Percentiles rank a stretch among this genome's conserved stretches.
Evolutionary conservation across 2,888 invertebrate genomes (phyloP).

Genomic region (Acrocyrtus sp.): DNA sequence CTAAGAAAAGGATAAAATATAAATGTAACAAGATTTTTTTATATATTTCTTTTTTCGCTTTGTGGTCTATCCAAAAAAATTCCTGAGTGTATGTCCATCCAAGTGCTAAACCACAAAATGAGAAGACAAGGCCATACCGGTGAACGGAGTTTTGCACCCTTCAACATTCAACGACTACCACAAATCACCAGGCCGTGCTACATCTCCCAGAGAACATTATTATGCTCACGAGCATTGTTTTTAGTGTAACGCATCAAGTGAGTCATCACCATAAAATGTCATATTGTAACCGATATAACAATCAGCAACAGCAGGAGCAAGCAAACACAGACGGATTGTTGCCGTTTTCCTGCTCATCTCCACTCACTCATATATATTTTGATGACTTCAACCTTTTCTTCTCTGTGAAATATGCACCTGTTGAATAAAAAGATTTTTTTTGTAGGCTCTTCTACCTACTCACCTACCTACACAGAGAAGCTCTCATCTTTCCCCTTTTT

Average conservation of each 20-base stretch:
- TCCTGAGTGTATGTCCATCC: neutral
- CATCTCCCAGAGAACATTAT: too few species aligned
- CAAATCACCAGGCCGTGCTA: too few species aligned
- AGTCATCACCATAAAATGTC: constrained; percentile 47
- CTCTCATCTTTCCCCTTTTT: neutral
- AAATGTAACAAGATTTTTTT: neutral
- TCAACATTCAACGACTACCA: too few species aligned
- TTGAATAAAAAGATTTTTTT: too few species aligned
- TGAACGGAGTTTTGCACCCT: neutral
- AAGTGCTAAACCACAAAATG: constrained; percentile 10
- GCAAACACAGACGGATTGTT: constrained; percentile 1
- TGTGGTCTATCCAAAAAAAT: neutral
- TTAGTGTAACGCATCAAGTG: too few species aligned
- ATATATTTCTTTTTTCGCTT: constrained; percentile 4
- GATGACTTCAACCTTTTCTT: too few species aligned
- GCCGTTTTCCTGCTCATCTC: constrained; percentile 5
- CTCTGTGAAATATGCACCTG: too few species aligned
- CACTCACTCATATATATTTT: too few species aligned
- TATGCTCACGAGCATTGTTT: too few species aligned
- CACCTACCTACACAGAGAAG: neutral
- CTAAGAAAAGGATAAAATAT: neutral
- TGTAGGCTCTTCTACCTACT: too few species aligned
- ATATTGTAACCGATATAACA: constrained; percentile 19
- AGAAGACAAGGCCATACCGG: constrained; percentile 9
- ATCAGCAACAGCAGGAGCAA: constrained; percentile 13